Base-by-base conservation (phyloP, 53 echinoderm and acorn worm genomes). In the Echinometra lucunter region DNA sequence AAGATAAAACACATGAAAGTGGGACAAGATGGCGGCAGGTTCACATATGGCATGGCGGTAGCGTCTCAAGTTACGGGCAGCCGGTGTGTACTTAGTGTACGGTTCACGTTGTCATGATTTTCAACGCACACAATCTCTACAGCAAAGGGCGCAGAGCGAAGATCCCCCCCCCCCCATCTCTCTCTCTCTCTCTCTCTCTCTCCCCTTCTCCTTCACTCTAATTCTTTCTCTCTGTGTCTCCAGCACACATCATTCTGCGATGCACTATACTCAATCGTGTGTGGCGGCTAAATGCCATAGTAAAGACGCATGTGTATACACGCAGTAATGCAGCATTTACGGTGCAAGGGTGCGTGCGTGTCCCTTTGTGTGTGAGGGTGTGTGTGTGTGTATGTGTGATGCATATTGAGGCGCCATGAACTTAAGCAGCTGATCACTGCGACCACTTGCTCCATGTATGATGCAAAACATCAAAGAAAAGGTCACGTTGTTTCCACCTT, bases 21-120 rank as follows among this genome's bases (percentile, higher is more conserved):
- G 45, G 91, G 91, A 42, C 91, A 91, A 91, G 91, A 91, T 91
- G 47, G 45, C 91, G 44, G 66, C 21, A n/a, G 70, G 91, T 91
- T 91, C 91, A 91, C 37, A 15, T 27, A 30, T 45, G 63, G 69
- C 30, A 91, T 91, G 91, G 91, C 70, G 91, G 44, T 16, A 37
- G 11, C 69, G 47, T 69, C 91, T 91, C 70, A 70, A 37, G 91
- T 91, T 91, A 91, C 91, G 38, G n/a, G 72, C 69, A 91, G 47
- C n/a, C 45, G 72, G 45, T 70, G 91, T 91, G 91, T 91, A 91
- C 91, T 91, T 91, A 91, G 45, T 23, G 45, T 91, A 67, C 23
- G 91, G 91, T 91, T 91, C 91, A 91, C 70, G 47, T 49, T 49
- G 85, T 49, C 7, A 53, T 47, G 85, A 85, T 85, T 47, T 49